phyloP scores from a whole-genome alignment of 2,797 vertebrate genomes.

The Parauchenoglanis ngamensis region DNA sequence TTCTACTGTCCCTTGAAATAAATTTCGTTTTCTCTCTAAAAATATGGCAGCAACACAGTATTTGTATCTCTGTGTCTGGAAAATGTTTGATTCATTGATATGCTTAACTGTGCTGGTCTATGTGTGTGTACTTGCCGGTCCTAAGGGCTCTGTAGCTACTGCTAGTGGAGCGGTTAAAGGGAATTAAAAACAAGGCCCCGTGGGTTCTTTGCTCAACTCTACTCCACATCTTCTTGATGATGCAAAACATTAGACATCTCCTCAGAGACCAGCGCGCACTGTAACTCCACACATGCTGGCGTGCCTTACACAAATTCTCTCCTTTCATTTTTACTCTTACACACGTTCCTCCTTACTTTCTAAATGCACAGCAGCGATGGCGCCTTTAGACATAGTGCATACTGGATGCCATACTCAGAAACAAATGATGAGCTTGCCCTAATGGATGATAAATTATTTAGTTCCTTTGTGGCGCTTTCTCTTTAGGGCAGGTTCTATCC shows the following conservation, averaged over 20 bases:
- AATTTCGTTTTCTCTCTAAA: constrained; percentile 1
- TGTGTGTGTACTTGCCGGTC: constrained; percentile 50
- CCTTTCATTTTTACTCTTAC: constrained; percentile 25
- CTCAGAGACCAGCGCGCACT: constrained; percentile 46
- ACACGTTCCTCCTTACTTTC: constrained; percentile 28
- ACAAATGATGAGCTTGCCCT: not conserved
- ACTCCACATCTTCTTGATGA: constrained; percentile 56
- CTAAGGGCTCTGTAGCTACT: constrained; percentile 61
- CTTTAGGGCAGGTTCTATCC: not conserved
- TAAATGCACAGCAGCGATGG: constrained; percentile 17
- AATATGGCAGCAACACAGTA: not conserved
- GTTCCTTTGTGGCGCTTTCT: not conserved
- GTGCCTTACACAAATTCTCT: constrained; percentile 19
- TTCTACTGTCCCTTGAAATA: not conserved
- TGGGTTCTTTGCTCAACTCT: constrained; percentile 42
- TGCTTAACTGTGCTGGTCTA: constrained; percentile 37
- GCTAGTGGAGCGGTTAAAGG: constrained; percentile 72
- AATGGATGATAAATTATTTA: constrained; percentile 25
- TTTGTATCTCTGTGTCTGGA: constrained; percentile 16
- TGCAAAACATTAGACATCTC: constrained; percentile 59
- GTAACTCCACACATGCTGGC: constrained; percentile 50
- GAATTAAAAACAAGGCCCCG: constrained; percentile 68
- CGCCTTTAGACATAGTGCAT: constrained; percentile 12
- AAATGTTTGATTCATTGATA: constrained; percentile 36
- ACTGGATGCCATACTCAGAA: not conserved